phyloP scores from a whole-genome alignment of 2,797 vertebrate genomes.

The Synaphobranchus kaupii region DNA sequence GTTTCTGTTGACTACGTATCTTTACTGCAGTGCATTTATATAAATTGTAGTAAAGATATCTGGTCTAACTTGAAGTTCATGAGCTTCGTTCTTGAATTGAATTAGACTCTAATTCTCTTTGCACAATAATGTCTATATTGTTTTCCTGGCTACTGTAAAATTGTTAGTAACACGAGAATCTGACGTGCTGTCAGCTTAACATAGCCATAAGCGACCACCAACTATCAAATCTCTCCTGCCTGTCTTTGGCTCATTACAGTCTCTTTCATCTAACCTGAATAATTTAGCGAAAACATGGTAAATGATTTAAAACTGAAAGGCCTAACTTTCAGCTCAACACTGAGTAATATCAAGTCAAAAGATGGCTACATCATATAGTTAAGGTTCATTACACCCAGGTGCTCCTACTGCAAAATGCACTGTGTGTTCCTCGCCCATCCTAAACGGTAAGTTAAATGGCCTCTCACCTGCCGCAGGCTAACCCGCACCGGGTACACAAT shows the following conservation, averaged over 20 bases:
- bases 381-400: neutral
- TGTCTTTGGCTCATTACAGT: neutral
- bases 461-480: constrained; percentile 89
- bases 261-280: neutral
- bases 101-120: neutral
- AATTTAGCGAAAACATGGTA: neutral
- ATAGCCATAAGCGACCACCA: neutral
- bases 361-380: neutral
- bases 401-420: neutral
- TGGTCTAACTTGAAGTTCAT: neutral
- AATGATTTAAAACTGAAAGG: neutral
- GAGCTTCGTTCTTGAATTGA: neutral
- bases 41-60: neutral
- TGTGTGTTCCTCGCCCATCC: neutral
- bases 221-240: neutral
- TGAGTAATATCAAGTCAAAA: neutral
- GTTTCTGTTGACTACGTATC: neutral
- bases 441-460: neutral
- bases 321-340: neutral
- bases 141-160: constrained; percentile 7
- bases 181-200: neutral
- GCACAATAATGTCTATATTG: neutral
- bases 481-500: constrained; percentile 92
- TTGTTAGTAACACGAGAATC: neutral
- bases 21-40: neutral